Conservation (phyloP, 2,797 vertebrate species). For the Poeciliopsis presidionis region DNA sequence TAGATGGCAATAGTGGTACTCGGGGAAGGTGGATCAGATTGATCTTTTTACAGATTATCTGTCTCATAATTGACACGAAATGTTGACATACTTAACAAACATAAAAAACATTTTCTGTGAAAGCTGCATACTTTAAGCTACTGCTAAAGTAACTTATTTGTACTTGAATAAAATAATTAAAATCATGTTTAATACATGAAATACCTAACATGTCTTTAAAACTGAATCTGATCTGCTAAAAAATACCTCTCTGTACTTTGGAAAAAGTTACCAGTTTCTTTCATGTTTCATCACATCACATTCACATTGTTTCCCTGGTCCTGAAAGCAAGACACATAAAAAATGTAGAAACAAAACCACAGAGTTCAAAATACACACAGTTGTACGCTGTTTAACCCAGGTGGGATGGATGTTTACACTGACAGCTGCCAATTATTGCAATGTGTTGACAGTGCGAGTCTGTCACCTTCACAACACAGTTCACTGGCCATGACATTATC, state of each 20-base stretch:
- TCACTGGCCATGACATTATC: slow-evolving; percentile 21
- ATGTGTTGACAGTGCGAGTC: slow-evolving; percentile 28
- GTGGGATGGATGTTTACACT: slow-evolving; percentile 38
- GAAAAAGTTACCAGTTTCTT: slow-evolving; percentile 13
- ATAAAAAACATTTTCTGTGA: too few species aligned
- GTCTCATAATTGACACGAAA: too few species aligned
- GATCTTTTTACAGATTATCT: too few species aligned
- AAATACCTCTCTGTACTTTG: slow-evolving; percentile 8
- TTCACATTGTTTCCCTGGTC: slow-evolving; percentile 17
- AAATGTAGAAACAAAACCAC: slow-evolving; percentile 16
- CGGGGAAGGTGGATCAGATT: too few species aligned
- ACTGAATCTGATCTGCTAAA: not conserved
- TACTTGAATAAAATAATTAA: not conserved
- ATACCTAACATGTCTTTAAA: not conserved
- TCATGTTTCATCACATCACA: slow-evolving; percentile 31
- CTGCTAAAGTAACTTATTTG: not conserved
- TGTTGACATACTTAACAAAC: too few species aligned
- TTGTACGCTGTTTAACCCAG: slow-evolving; percentile 22
- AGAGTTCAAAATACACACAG: slow-evolving; percentile 19
- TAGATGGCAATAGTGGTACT: too few species aligned
- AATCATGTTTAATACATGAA: not conserved
- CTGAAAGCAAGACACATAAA: slow-evolving; percentile 13
- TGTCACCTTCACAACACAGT: slow-evolving; percentile 37
- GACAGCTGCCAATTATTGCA: slow-evolving; percentile 43
- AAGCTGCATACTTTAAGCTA: too few species aligned